A percentile compares a stretch with the other conserved stretches of the same genome.
Evolutionary conservation across 2,888 invertebrate species (phyloP).

Genomic region (Gari tellinella): DNA sequence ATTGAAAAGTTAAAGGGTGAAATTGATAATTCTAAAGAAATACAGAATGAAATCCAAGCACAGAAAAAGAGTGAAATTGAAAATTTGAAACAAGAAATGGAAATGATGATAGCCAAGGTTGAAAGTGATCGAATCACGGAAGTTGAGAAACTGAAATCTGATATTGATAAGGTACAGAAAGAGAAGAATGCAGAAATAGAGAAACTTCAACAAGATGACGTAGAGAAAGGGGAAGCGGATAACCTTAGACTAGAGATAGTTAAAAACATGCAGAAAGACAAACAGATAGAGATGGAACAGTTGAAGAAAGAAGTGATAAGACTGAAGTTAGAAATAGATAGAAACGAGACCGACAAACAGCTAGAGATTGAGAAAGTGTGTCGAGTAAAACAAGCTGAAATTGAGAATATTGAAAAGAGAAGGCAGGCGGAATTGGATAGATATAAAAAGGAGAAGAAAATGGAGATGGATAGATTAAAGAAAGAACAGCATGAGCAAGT

Average conservation of each 20-base stretch:
- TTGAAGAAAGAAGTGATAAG: conserved; percentile 49
- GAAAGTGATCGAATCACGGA: conserved; percentile 23
- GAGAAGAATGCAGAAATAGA: conserved; percentile 37
- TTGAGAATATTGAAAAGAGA: conserved; percentile 42
- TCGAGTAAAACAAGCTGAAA: conserved; percentile 40
- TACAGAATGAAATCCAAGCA: conserved; percentile 25
- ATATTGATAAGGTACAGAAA: conserved; percentile 26
- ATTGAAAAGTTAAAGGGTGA: conserved; percentile 21
- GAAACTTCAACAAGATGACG: conserved; percentile 34
- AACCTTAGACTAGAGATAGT: conserved; percentile 37
- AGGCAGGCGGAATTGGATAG: conserved; percentile 41
- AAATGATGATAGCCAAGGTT: conserved; percentile 13
- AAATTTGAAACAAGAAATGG: conserved; percentile 29
- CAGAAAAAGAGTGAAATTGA: conserved; percentile 35
- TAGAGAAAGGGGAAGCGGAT: conserved; percentile 42
- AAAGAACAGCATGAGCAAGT: conserved; percentile 41
- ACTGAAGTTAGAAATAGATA: conserved; percentile 46
- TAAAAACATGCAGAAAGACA: conserved; percentile 44
- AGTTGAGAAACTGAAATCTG: conserved; percentile 33
- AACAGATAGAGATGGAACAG: conserved; percentile 43
- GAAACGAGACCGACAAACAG: conserved; percentile 47
- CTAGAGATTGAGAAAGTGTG: conserved; percentile 43
- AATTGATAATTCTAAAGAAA: conserved; percentile 31
- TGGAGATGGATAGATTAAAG: conserved; percentile 43
- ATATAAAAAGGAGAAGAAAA: conserved; percentile 43